Base-by-base conservation (phyloP, 2,797 vertebrate species). In the Parauchenoglanis ngamensis region DNA sequence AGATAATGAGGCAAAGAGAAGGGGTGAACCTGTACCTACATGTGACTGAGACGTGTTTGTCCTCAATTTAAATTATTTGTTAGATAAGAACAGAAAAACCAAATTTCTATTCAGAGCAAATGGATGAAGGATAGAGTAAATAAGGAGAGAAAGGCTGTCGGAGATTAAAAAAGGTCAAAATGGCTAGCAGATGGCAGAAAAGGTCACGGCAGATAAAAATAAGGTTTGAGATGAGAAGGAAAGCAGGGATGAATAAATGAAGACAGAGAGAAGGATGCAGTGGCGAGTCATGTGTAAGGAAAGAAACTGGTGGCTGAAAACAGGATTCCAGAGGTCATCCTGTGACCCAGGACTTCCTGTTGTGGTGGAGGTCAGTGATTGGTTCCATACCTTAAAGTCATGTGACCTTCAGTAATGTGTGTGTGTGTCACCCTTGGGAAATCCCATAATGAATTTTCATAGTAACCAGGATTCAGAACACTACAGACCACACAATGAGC, bases 331-430 rank as follows among this genome's bases (percentile, higher is more conserved):
- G 84, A 92, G 95, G 94, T 95, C 95, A 93, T 73, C 76, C 89
- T 68, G 59, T 92, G 94, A 95, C 93, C 94, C 90, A 90, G 87
- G 88, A 93, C 94, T 94, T 96, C 95, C 96, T 95, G 95, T 94
- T 95, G 92, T 93, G 94, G 92, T 91, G 92, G 92, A 91, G 8
- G 83, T 89, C 87, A 54, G 73, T 93, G 92, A 95, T 94, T 94
- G 90, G 89, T 93, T 94, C 92, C 93, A 95, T 92, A 90, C 87
- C 83, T 87, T 56, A 52, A 76, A 88, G 90, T 90, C 90, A 91
- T 87, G 89, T 91, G 90, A 89, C 87, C 83, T 84, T 87, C 75
- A 35, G 77, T 85, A 82, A 85, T 67, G 40, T 70, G 49, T 46
- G 17, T 44, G 77, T 57, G 68, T 83, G 28, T 89, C 56, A 85